Evolutionary conservation across 2,113 vertebrate genomes (phyloP).

Genomic region (Mystacornis crossleyi): DNA sequence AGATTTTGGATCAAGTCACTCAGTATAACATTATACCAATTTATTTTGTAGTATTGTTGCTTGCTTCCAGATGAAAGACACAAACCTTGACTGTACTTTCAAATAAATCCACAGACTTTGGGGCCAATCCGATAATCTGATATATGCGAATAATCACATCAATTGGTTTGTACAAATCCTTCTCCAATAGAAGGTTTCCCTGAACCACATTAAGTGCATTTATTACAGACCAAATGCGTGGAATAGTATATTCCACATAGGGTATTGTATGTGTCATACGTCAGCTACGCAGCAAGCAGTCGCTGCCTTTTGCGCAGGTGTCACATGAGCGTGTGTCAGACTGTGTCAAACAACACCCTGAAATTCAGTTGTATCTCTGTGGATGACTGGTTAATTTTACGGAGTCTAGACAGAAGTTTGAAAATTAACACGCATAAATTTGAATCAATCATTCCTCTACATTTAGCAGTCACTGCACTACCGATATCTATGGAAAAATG

Average conservation of each 20-base stretch:
- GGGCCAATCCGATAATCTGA: slow-evolving; percentile 15
- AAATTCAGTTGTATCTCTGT: slow-evolving; percentile 18
- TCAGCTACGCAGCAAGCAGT: neutral
- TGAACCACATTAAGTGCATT: neutral
- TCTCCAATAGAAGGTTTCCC: neutral
- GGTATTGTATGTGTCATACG: neutral
- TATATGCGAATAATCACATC: neutral
- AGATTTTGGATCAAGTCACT: slow-evolving; percentile 8
- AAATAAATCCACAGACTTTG: slow-evolving; percentile 6
- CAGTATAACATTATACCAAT: neutral
- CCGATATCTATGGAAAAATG: slow-evolving; percentile 52
- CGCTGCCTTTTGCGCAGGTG: neutral
- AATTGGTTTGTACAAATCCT: neutral
- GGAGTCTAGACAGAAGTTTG: slow-evolving; percentile 19
- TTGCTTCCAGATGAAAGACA: neutral
- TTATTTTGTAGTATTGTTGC: neutral
- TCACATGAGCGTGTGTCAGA: neutral
- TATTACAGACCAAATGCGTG: neutral
- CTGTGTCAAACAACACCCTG: neutral
- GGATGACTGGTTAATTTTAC: slow-evolving; percentile 44
- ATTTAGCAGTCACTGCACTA: slow-evolving; percentile 48
- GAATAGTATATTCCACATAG: neutral
- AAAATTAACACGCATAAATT: slow-evolving; percentile 67
- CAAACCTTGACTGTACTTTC: neutral
- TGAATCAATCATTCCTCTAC: slow-evolving; percentile 55